phyloP scores from a whole-genome alignment of 2,797 vertebrate genomes.

The Hyperoplus immaculatus region DNA sequence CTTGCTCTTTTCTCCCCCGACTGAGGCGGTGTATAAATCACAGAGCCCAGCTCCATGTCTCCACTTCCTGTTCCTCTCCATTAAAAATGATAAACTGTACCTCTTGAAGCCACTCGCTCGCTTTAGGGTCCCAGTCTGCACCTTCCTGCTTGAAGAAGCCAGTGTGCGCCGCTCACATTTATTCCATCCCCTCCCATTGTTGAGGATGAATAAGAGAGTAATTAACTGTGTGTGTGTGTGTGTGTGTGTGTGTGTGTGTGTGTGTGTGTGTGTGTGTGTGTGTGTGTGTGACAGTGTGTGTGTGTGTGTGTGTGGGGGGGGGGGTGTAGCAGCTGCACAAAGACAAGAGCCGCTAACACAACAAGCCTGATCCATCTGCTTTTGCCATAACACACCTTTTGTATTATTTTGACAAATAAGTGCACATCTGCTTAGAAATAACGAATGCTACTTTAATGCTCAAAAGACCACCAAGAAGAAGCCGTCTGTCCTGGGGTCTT shows the following conservation, averaged over 20 bases:
- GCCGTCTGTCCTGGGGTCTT: conserved; percentile 50
- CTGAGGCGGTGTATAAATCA: conserved; percentile 79
- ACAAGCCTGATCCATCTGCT: conserved; percentile 77
- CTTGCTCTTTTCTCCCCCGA: conserved; percentile 63
- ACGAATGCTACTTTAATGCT: conserved; percentile 76
- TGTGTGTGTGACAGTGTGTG: too few relatives aligned
- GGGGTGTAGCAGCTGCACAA: conserved; percentile 77
- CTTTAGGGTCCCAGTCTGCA: conserved; percentile 81
- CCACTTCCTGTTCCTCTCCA: conserved; percentile 85
- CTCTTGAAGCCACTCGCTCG: conserved; percentile 80
- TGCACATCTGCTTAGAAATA: conserved; percentile 79
- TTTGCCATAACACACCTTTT: conserved; percentile 74
- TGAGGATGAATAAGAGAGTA: conserved; percentile 84
- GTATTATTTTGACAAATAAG: conserved; percentile 82
- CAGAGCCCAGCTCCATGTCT: conserved; percentile 74
- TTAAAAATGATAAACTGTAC: conserved; percentile 87
- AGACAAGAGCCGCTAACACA: conserved; percentile 70
- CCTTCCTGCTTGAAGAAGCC: conserved; percentile 73
- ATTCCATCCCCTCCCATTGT: conserved; percentile 79
- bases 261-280: too few relatives aligned
- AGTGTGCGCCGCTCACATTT: conserved; percentile 74
- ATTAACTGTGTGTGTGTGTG: conserved; percentile 74
- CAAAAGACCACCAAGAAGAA: conserved; percentile 69
- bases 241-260: too few relatives aligned
- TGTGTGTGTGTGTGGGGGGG: too few relatives aligned